Conservation (phyloP, 2,888 invertebrate species). For the Laspeyria flexula region DNA sequence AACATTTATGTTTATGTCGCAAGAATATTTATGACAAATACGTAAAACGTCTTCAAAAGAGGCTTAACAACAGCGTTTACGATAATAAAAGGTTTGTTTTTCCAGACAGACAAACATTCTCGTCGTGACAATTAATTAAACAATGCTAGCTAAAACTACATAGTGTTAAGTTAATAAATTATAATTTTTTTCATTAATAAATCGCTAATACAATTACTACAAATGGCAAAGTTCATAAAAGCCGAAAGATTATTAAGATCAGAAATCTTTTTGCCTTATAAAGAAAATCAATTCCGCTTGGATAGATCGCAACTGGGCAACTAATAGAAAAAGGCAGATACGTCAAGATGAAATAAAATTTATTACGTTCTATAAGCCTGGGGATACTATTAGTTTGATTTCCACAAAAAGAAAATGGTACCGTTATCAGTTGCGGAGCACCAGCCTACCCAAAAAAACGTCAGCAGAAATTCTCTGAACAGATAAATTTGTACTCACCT, state of each 20-base stretch:
- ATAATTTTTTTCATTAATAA: too few species aligned
- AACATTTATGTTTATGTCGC: too few species aligned
- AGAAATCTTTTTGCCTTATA: conserved; percentile 20
- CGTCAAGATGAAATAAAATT: conserved; percentile 69
- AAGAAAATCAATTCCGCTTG: conserved; percentile 41
- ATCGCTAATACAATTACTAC: too few species aligned
- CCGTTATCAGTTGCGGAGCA: conserved; percentile 54
- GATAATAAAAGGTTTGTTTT: too few species aligned
- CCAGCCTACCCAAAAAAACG: conserved; percentile 45
- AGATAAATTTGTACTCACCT: conserved; percentile 42
- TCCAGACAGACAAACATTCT: too few species aligned
- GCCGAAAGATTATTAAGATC: conserved; percentile 21
- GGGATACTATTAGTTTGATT: conserved; percentile 72
- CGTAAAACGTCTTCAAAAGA: too few species aligned
- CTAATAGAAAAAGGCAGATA: conserved; percentile 71
- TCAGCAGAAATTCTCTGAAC: conserved; percentile 52
- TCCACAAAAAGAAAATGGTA: conserved; percentile 66
- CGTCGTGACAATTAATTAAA: too few species aligned
- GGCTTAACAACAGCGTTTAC: too few species aligned
- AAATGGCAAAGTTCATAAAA: conserved; percentile 11
- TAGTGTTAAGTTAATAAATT: too few species aligned
- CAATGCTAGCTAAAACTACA: too few species aligned
- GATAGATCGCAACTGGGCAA: conserved; percentile 43
- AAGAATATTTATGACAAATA: too few species aligned
- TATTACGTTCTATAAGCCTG: conserved; percentile 66